phyloP scores from a whole-genome alignment of 2,797 vertebrate genomes.

The Platyrinchus mystaceus region DNA sequence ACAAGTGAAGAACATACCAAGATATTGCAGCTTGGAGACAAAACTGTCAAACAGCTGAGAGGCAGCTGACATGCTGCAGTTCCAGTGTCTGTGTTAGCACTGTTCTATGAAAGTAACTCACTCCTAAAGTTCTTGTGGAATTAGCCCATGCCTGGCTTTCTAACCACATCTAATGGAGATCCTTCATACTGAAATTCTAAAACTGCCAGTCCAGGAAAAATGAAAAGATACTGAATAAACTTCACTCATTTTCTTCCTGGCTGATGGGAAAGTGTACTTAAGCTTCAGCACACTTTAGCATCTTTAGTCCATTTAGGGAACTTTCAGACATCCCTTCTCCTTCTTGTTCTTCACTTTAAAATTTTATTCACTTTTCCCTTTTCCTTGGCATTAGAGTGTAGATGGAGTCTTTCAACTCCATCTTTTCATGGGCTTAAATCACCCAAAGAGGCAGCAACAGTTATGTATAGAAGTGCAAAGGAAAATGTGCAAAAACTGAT shows the following conservation, averaged over 20 bases:
- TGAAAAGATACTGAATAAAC: neutral
- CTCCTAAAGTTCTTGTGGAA: neutral
- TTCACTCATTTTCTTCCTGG: neutral
- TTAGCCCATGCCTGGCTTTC: neutral
- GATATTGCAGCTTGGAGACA: neutral
- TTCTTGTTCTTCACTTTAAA: neutral
- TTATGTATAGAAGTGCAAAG: neutral
- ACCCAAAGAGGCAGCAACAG: neutral
- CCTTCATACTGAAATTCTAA: neutral
- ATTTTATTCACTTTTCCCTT: neutral
- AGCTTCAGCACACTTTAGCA: neutral
- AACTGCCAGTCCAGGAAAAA: neutral
- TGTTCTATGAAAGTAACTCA: neutral
- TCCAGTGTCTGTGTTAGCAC: neutral
- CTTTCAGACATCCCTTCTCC: neutral
- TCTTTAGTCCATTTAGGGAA: neutral
- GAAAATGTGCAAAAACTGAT: neutral
- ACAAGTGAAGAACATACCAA: neutral
- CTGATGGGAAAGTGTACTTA: rapidly evolving
- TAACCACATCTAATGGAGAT: neutral
- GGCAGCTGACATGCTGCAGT: neutral
- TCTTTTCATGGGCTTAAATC: neutral
- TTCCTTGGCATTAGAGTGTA: neutral
- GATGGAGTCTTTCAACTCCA: neutral
- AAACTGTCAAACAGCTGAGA: neutral